Evolutionary conservation across 2,797 vertebrate species (phyloP).

Genomic region (Gambelia wislizenii): DNA sequence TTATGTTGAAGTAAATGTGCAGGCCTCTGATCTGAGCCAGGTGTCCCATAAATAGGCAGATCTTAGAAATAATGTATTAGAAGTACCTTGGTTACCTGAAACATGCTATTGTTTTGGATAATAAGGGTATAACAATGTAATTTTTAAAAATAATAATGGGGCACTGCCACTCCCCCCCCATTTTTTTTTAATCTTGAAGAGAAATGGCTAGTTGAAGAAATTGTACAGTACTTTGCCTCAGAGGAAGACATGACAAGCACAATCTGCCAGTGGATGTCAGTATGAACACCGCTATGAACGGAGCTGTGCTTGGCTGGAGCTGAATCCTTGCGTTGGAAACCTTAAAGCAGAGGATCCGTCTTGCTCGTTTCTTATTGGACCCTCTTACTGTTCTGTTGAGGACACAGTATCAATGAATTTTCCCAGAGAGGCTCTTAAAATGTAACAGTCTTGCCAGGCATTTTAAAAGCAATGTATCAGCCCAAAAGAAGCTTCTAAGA

Average conservation of each 20-base stretch:
- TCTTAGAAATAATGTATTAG: background rate
- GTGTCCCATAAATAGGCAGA: background rate
- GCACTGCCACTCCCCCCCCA: no score
- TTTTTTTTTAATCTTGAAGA: no score
- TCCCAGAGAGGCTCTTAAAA: conserved; percentile 21
- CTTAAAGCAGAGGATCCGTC: background rate
- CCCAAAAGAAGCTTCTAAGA: background rate
- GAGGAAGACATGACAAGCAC: conserved; percentile 27
- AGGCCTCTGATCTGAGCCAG: background rate
- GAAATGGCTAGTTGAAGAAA: no score
- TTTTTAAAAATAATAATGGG: background rate
- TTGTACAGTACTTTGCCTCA: background rate
- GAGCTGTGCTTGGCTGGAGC: conserved; percentile 42
- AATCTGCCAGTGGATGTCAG: conserved; percentile 64
- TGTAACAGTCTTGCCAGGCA: background rate
- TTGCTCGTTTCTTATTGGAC: conserved; percentile 17
- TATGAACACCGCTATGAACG: conserved; percentile 41
- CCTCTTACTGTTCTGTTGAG: background rate
- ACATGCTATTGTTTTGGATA: background rate
- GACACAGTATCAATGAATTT: conserved; percentile 10
- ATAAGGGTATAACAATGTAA: background rate
- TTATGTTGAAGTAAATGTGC: background rate
- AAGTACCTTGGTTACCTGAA: background rate
- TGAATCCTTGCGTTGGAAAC: conserved; percentile 30
- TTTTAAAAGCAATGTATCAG: conserved; percentile 28